Base-by-base conservation (phyloP, 2,888 invertebrate species). In the Suillia variegata region DNA sequence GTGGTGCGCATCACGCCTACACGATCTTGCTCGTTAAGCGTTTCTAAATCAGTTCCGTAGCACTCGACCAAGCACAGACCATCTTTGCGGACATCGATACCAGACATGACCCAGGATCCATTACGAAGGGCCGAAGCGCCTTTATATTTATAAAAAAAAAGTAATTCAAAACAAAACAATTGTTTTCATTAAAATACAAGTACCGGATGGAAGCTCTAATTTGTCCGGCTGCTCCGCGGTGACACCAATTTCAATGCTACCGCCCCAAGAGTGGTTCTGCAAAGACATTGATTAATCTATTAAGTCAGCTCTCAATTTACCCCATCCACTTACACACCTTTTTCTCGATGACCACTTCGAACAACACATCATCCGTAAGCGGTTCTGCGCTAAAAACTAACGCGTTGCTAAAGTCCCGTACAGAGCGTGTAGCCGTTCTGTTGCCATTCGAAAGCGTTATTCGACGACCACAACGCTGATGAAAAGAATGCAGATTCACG, bases 41-140 rank as follows among this genome's bases (percentile, higher is more conserved):
- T 88, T 72, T 94, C 94, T 62, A 96, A 84, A 82, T 95, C 92
- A 49, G 88, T 88, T 15, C 94, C 95, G 82, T 96, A 96, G 24
- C 89, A 87, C 79, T 94, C 93, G 33, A 92, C 85, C 58, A 93
- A 83, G 50, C 92, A 89, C 24, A 89, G 86, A 1, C 95, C 95
- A 84, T 96, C 93, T 76, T 91, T 90, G 21, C 94, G 86, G 55
- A 97, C 87, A 38, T 93, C 91, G 66, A 88, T 90, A 22, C 94
- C 93, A 2, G 94, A 92, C 90, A 96, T 90, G 53, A 96, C 92
- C 96, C 96, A 97, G 64, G 93, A 91, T 65, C 91, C 91, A 74
- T 89, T 88, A 66, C 87, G 87, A 78, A 91, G 87, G 73, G 91
- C 91, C 12, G 90, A 89, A 8, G 93, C 92, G n/a, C n/a, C n/a